A percentile compares a stretch with the other conserved stretches of the same genome.
phyloP scores from a whole-genome alignment of 2,113 vertebrate species.

The Chloroceryle aenea region DNA sequence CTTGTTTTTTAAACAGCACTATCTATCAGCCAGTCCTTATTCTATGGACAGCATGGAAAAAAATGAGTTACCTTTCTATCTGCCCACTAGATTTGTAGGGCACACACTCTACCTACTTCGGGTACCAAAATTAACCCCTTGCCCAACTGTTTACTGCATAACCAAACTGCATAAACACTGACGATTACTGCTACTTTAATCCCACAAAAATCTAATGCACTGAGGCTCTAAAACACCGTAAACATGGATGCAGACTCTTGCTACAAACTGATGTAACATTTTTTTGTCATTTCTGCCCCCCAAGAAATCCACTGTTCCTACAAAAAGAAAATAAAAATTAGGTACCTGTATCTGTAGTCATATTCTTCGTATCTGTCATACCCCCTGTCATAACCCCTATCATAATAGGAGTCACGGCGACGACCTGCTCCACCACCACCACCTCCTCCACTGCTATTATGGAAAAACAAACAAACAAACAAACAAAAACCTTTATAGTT shows the following conservation, averaged over 20 bases:
- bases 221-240: not conserved
- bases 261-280: not conserved
- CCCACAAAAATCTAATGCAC: not conserved
- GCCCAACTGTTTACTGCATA: not conserved
- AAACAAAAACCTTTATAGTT: not conserved
- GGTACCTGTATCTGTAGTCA: constrained; percentile 89
- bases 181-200: not conserved
- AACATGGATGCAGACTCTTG: not conserved
- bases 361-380: constrained; percentile 93
- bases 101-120: not conserved
- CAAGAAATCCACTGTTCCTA: not conserved
- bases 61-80: not conserved
- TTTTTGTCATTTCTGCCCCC: not conserved
- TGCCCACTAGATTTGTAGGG: not conserved
- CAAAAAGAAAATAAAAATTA: not conserved
- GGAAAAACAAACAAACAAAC: not conserved
- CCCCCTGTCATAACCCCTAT: constrained; percentile 86
- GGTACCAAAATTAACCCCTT: not conserved
- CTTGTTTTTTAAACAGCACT: constrained; percentile 20
- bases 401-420: constrained; percentile 85
- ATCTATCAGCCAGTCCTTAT: constrained; percentile 4
- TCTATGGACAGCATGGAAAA: constrained; percentile 36
- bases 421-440: constrained; percentile 81
- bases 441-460: constrained; percentile 76
- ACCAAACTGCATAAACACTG: not conserved